These are phyloP conservation scores for Aquatica leii DNA, from an alignment of 2,888 invertebrate genomes.

Conservation along the genomic window DNA sequence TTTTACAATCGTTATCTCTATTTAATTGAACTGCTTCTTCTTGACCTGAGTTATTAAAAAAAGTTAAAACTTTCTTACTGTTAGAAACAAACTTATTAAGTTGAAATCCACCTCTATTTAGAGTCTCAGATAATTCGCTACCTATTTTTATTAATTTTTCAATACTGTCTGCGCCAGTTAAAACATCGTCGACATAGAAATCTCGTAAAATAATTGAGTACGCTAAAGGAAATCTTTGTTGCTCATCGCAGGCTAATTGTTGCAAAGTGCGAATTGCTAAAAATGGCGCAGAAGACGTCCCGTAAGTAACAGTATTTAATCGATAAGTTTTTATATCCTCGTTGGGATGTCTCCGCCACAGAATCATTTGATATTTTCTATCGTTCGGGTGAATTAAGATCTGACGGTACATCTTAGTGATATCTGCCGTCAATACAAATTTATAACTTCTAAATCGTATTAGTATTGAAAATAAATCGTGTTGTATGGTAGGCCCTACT, in stretches of 20 bases:
- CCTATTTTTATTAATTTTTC: neutral
- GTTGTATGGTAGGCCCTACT: no score
- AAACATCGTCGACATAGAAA: neutral
- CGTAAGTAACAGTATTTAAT: neutral
- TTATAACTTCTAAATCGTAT: no score
- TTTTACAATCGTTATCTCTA: neutral
- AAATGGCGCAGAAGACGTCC: neutral
- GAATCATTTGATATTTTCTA: neutral
- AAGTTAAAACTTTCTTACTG: neutral
- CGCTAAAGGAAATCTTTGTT: no score
- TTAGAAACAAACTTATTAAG: neutral
- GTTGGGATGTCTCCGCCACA: neutral
- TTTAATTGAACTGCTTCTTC: neutral
- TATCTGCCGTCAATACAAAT: no score
- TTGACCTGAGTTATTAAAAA: neutral
- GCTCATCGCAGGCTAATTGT: no score
- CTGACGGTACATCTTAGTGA: conserved; percentile 1
- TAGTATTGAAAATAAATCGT: no score
- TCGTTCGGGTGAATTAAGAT: neutral
- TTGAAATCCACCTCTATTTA: neutral
- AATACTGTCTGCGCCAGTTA: no score
- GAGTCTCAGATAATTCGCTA: neutral
- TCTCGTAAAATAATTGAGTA: neutral
- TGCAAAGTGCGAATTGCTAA: neutral
- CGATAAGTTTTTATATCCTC: neutral